phyloP scores from a whole-genome alignment of 1,140 invertebrate species.

The Aethina tumida region DNA sequence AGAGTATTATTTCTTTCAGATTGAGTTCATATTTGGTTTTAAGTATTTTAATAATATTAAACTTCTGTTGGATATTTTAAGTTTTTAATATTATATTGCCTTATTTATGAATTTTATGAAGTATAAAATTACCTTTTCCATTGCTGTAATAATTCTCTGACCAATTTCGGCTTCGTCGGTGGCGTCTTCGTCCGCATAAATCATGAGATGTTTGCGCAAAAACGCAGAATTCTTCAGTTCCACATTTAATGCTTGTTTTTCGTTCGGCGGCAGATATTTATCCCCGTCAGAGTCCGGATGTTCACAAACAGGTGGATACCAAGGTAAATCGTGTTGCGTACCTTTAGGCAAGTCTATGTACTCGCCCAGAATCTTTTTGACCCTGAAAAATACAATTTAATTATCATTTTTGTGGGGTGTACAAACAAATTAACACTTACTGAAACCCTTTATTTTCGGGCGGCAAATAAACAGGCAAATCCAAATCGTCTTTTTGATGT shows the following conservation, averaged over 20 bases:
- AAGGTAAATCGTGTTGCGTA: constrained; percentile 58
- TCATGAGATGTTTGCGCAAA: constrained; percentile 39
- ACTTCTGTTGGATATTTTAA: too few species aligned
- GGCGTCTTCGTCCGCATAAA: constrained; percentile 45
- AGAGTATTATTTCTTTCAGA: too few species aligned
- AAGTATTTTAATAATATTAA: too few species aligned
- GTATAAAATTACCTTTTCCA: constrained; percentile 51
- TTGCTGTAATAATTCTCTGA: constrained; percentile 59
- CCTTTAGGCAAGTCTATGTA: constrained; percentile 48
- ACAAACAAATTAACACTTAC: constrained; percentile 39
- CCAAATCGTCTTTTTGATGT: constrained; percentile 33
- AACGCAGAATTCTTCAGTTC: constrained; percentile 25
- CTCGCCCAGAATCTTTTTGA: constrained; percentile 42
- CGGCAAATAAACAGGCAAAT: constrained; percentile 53
- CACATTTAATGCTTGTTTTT: constrained; percentile 21
- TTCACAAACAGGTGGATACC: constrained; percentile 62
- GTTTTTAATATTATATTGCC: too few species aligned
- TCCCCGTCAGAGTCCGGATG: constrained; percentile 33
- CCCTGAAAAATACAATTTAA: constrained; percentile 34
- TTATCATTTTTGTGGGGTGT: not conserved
- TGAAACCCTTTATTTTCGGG: constrained; percentile 67
- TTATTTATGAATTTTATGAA: not conserved
- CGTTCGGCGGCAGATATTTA: constrained; percentile 34
- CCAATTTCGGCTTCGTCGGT: constrained; percentile 58
- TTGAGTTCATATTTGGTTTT: too few species aligned